These are phyloP conservation scores for Cenopis cana DNA, from an alignment of 2,888 invertebrate species.

Conservation along the genomic window DNA sequence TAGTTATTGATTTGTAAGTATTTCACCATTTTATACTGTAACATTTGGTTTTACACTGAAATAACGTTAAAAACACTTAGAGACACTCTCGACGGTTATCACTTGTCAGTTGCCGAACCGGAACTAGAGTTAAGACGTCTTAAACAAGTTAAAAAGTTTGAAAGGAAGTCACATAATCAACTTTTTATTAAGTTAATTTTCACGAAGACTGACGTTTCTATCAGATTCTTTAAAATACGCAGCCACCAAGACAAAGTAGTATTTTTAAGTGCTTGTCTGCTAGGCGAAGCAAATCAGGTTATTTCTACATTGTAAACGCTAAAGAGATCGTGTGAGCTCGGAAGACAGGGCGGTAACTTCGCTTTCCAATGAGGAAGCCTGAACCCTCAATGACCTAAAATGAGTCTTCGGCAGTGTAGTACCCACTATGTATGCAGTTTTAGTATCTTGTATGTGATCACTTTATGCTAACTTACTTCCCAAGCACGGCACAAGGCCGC, in stretches of 20 bases:
- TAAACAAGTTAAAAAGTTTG: not conserved
- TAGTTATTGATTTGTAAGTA: too few relatives aligned
- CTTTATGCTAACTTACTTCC: too few relatives aligned
- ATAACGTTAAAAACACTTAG: too few relatives aligned
- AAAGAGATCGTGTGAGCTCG: conserved; percentile 1
- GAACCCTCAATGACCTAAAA: conserved; percentile 25
- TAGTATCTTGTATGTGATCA: not conserved
- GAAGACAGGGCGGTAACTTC: conserved; percentile 12
- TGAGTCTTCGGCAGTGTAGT: not conserved
- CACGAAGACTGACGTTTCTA: not conserved
- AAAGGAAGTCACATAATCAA: too few relatives aligned
- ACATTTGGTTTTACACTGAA: too few relatives aligned
- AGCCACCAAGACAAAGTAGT: not conserved
- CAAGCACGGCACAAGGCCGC: too few relatives aligned
- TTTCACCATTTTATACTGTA: too few relatives aligned
- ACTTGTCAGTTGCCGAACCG: too few relatives aligned
- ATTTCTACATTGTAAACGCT: conserved; percentile 6
- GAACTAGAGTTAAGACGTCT: too few relatives aligned
- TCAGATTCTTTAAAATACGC: not conserved
- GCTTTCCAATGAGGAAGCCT: conserved; percentile 15
- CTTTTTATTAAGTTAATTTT: not conserved
- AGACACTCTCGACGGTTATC: too few relatives aligned
- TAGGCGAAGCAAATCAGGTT: conserved; percentile 7
- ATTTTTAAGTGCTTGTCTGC: not conserved
- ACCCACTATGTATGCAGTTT: not conserved